phyloP scores from a whole-genome alignment of 1,140 invertebrate species.

The Cyclargus thomasi region DNA sequence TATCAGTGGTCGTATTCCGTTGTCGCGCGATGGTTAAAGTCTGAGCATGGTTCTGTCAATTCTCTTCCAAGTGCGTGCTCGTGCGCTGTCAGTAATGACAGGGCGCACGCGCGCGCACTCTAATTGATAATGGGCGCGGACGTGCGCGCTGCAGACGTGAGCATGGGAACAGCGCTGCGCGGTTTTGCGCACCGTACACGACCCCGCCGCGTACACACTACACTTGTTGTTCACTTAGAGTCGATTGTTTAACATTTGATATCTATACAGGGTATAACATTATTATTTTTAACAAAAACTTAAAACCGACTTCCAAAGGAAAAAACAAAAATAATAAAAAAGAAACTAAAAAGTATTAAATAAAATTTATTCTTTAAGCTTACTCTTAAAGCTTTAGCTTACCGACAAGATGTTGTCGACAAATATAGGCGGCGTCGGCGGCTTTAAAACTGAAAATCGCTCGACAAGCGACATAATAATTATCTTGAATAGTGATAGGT shows the following conservation, averaged over 20 bases:
- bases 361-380: no score
- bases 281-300: no score
- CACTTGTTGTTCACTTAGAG: not conserved
- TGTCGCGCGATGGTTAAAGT: not conserved
- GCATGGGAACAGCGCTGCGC: conserved; percentile 47
- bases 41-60: conserved; percentile 3
- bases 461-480: no score
- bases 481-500: no score
- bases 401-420: no score
- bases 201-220: conserved; percentile 22
- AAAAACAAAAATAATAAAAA: no score
- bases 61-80: conserved; percentile 15
- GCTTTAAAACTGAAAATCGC: no score
- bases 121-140: conserved; percentile 66
- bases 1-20: not conserved
- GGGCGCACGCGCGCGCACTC: conserved; percentile 60
- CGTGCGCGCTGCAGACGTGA: conserved; percentile 49
- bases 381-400: no score
- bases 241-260: not conserved
- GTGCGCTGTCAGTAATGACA: conserved; percentile 48
- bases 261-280: no score
- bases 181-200: conserved; percentile 20
- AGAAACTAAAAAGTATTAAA: no score
- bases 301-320: no score
- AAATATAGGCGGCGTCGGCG: no score